Base-by-base conservation (phyloP, 2,888 invertebrate species). In the Aethes cnicana region DNA sequence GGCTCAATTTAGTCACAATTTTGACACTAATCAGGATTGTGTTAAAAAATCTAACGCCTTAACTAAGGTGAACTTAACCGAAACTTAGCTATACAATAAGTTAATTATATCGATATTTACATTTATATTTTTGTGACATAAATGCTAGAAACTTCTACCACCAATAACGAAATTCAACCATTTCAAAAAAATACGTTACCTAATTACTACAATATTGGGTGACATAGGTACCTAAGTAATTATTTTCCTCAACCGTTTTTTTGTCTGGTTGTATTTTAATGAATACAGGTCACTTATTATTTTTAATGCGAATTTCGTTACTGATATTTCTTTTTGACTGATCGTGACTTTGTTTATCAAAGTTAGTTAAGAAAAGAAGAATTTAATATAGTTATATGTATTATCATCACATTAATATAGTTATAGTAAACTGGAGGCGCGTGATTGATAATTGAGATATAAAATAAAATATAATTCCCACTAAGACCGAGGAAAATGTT, bases 391-490 rank as follows among this genome's bases (percentile, higher is more conserved):
- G n/a, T n/a, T n/a, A n/a, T n/a, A n/a, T n/a, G n/a, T n/a, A n/a
- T n/a, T n/a, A n/a, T n/a, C n/a, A n/a, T n/a, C n/a, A n/a, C n/a
- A n/a, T n/a, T n/a, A n/a, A n/a, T n/a, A n/a, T n/a, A n/a, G n/a
- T n/a, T n/a, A n/a, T n/a, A 50, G 23, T 53, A 52, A 46, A 26
- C 32, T n/a, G 41, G 8, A 30, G 26, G 41, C 18, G n/a, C 37
- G 32, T 46, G 55, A 58, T 53, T 52, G 49, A 60, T 55, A 57
- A 49, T 56, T 16, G n/a, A 28, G 35, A 46, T 53, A 53, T 65
- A 56, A 67, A 63, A 59, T 59, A 58, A 57, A 41, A 62, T 55
- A 46, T 49, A 53, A 60, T 56, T 59, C 47, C 55, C 47, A 57
- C 60, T 62, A 57, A 58, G 50, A 46, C 50, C 53, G 36, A 21